Percentiles rank a stretch among this genome's conserved stretches.
Conservation (phyloP, 2,888 invertebrate species). For the Hyppa rectilinea region DNA sequence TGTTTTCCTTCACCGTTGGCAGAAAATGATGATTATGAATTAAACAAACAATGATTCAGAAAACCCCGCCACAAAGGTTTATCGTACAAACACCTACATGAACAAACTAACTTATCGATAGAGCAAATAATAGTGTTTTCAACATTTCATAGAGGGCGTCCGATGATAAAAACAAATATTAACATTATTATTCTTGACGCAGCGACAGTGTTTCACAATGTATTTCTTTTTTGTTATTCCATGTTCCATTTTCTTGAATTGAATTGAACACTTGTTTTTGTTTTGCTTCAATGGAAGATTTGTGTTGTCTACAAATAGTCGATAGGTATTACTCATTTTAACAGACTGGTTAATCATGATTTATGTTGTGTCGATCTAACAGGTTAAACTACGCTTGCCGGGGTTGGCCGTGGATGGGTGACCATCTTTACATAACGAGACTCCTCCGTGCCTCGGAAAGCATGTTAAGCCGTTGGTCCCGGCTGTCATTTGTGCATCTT, state of each 20-base stretch:
- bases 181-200: background rate
- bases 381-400: no score
- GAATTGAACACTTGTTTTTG: no score
- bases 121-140: constrained; percentile 22
- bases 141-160: background rate
- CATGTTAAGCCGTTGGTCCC: no score
- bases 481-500: background rate
- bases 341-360: no score
- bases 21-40: no score
- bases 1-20: no score
- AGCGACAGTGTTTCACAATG: background rate
- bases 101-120: constrained; percentile 8
- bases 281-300: background rate
- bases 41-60: constrained; percentile 2
- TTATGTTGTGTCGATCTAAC: no score
- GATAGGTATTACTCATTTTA: no score
- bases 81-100: constrained; percentile 13
- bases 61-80: background rate
- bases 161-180: constrained; percentile 18
- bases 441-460: no score
- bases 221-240: constrained; percentile 12
- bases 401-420: no score
- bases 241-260: no score
- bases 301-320: background rate
- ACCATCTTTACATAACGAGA: no score